Percentiles rank a stretch among this genome's conserved stretches.
Conservation (phyloP, 2,113 vertebrate genomes). For the Bufo gargarizans region DNA sequence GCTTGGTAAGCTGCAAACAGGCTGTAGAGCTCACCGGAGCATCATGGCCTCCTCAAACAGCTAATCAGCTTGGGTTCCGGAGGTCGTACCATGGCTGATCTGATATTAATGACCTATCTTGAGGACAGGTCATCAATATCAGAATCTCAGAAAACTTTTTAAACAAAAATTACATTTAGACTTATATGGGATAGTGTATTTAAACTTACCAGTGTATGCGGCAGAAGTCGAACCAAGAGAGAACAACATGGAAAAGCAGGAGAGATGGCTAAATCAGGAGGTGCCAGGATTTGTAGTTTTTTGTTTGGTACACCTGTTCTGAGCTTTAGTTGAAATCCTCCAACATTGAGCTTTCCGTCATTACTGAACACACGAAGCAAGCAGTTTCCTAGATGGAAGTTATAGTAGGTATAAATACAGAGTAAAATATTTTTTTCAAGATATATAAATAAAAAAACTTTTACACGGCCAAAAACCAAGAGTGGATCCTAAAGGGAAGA, state of each 20-base stretch:
- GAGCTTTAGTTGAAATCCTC: constrained; percentile 61
- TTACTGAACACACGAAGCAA: constrained; percentile 52
- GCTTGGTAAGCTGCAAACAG: too few relatives aligned
- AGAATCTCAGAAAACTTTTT: too few relatives aligned
- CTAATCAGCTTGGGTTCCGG: too few relatives aligned
- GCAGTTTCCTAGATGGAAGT: constrained; percentile 53
- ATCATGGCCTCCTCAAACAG: too few relatives aligned
- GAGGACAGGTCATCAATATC: too few relatives aligned
- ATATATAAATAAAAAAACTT: too few relatives aligned
- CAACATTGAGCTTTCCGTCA: constrained; percentile 57
- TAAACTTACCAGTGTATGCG: constrained; percentile 55
- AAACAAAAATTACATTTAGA: too few relatives aligned
- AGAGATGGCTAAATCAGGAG: constrained; percentile 26
- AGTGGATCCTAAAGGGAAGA: too few relatives aligned
- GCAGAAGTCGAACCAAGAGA: constrained; percentile 59
- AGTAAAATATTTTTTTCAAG: background rate
- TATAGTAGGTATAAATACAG: background rate
- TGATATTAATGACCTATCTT: too few relatives aligned
- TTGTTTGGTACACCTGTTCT: constrained; percentile 48
- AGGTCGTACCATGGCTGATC: too few relatives aligned
- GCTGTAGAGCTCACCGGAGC: too few relatives aligned
- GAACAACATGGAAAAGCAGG: constrained; percentile 57
- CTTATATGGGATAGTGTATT: background rate
- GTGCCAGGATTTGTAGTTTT: constrained; percentile 13
- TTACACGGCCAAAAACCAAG: too few relatives aligned